Percentiles rank a stretch among this genome's conserved stretches.
Evolutionary conservation across 1,140 invertebrate genomes (phyloP).

Genomic region (Agrypnia vestita): DNA sequence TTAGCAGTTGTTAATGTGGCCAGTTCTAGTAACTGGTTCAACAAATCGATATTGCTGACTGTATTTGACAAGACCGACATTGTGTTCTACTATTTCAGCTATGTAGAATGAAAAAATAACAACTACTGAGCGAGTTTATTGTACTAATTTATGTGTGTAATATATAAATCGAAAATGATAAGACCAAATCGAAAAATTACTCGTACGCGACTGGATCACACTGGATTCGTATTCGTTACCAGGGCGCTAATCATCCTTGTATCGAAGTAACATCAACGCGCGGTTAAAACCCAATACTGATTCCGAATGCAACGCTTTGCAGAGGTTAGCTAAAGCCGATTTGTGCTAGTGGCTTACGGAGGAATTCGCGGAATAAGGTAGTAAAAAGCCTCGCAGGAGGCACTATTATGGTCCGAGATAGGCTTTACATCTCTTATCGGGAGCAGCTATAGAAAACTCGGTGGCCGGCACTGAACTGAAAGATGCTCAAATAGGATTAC

Average conservation of each 20-base stretch:
- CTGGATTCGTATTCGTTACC: not conserved
- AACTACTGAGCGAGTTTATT: too few species aligned
- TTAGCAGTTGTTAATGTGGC: constrained; percentile 27
- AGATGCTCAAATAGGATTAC: constrained; percentile 15
- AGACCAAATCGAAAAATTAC: constrained; percentile 22
- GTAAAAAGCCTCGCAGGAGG: constrained; percentile 27
- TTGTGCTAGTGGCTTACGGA: constrained; percentile 4
- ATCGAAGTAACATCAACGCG: constrained; percentile 26
- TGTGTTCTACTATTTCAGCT: not conserved
- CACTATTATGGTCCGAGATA: constrained; percentile 23
- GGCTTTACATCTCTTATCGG: constrained; percentile 16
- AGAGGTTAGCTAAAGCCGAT: constrained; percentile 11
- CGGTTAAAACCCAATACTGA: constrained; percentile 28
- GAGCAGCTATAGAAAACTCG: constrained; percentile 4
- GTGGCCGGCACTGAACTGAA: not conserved
- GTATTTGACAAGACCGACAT: constrained; percentile 31
- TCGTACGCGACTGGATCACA: not conserved
- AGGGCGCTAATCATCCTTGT: not conserved
- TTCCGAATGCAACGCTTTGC: not conserved
- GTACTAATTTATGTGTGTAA: constrained; percentile 3
- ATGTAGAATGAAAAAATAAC: too few species aligned
- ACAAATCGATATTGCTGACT: constrained; percentile 17
- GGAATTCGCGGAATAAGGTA: constrained; percentile 40
- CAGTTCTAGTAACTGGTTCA: constrained; percentile 22
- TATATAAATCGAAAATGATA: constrained; percentile 30